Percentiles rank a stretch among this genome's conserved stretches.
Evolutionary conservation across 2,888 invertebrate genomes (phyloP).

Genomic region (Drosophila prolongata): DNA sequence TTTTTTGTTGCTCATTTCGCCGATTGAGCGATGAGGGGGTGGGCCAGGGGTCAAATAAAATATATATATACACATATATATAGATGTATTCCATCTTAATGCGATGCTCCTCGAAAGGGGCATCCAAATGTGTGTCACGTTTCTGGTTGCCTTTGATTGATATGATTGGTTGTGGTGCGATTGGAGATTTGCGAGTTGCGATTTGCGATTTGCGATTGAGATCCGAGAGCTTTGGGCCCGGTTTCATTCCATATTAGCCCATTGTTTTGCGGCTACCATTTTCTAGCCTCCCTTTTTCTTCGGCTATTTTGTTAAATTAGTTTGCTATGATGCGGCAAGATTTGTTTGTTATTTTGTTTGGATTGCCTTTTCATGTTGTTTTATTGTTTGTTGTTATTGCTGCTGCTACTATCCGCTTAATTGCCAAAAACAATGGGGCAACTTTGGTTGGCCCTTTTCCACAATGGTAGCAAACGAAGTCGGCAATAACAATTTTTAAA

Average conservation of each 20-base stretch:
- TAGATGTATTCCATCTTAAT: slow-evolving; percentile 7
- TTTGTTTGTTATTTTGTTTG: slow-evolving; percentile 45
- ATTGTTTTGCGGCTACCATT: slow-evolving; percentile 38
- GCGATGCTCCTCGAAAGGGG: slow-evolving; percentile 1
- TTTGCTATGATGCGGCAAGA: slow-evolving; percentile 55
- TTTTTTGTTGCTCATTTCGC: slow-evolving; percentile 48
- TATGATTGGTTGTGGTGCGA: slow-evolving; percentile 65
- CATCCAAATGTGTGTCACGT: slow-evolving; percentile 74
- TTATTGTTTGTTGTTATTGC: slow-evolving; percentile 29
- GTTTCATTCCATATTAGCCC: slow-evolving; percentile 42
- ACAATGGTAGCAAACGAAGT: slow-evolving; percentile 46
- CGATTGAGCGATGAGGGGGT: slow-evolving; percentile 40
- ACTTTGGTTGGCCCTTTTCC: slow-evolving; percentile 7
- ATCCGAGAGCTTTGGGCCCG: too few species aligned
- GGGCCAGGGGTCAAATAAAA: slow-evolving; percentile 64
- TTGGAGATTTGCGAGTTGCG: slow-evolving; percentile 37
- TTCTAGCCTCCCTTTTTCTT: slow-evolving; percentile 6
- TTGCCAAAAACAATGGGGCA: slow-evolving; percentile 47
- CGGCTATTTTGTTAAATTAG: slow-evolving; percentile 42
- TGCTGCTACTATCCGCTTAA: slow-evolving; percentile 47
- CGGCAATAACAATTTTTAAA: slow-evolving; percentile 43
- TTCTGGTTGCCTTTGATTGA: slow-evolving; percentile 63
- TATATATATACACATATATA: slow-evolving; percentile 34
- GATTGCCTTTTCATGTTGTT: slow-evolving; percentile 42
- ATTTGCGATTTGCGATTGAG: slow-evolving; percentile 32